Conservation (phyloP, 2,888 invertebrate species). For the Panzeria rudis region DNA sequence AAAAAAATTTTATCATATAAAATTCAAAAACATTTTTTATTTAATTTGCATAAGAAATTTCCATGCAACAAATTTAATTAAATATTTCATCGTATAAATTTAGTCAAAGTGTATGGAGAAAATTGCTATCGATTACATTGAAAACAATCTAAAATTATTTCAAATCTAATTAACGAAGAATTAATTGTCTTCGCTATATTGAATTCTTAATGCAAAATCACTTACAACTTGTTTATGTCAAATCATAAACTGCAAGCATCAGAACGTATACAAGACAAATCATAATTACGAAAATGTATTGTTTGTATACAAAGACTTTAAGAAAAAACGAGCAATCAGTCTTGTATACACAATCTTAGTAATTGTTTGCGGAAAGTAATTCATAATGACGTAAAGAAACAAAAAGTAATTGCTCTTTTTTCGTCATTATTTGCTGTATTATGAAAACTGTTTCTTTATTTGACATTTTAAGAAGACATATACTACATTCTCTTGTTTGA, state of each 20-base stretch:
- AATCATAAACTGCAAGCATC: conserved; percentile 1
- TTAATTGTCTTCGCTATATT: not conserved
- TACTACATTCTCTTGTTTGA: not conserved
- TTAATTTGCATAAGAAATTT: too few relatives aligned
- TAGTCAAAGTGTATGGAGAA: too few relatives aligned
- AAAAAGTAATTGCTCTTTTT: conserved; percentile 66
- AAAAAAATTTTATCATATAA: too few relatives aligned
- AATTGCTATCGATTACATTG: not conserved
- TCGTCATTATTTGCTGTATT: conserved; percentile 33
- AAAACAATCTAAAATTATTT: not conserved
- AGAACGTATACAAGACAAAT: conserved; percentile 14
- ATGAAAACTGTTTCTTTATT: conserved; percentile 62
- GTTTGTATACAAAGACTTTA: not conserved
- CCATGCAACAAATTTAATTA: too few relatives aligned
- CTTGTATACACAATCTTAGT: not conserved
- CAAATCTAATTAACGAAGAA: not conserved
- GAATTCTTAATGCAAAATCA: not conserved
- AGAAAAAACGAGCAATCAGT: conserved; percentile 45
- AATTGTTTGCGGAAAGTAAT: conserved; percentile 56
- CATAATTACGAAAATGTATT: conserved; percentile 20
- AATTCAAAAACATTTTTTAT: too few relatives aligned
- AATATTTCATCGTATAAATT: too few relatives aligned
- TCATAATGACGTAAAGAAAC: conserved; percentile 35
- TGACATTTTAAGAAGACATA: conserved; percentile 52
- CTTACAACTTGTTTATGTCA: not conserved